Evolutionary conservation across 2,888 invertebrate genomes (phyloP).

Genomic region (Drosophila setosimentum): DNA sequence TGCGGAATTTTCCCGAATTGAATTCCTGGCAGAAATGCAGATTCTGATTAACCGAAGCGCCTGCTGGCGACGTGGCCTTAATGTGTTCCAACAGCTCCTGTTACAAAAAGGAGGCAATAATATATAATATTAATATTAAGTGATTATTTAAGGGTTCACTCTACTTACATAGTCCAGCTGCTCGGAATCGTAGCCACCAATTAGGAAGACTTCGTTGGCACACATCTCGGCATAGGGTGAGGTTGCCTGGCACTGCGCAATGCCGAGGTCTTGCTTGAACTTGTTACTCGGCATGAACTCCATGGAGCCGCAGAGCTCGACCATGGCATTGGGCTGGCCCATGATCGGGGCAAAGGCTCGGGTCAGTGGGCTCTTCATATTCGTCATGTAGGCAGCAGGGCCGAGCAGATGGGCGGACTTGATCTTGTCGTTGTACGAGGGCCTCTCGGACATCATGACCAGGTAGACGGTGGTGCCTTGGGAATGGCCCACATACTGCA

Average conservation of each 20-base stretch:
- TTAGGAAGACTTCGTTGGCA: conserved; percentile 88
- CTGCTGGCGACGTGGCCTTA: conserved; percentile 83
- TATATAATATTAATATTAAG: too few relatives aligned
- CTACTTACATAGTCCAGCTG: conserved; percentile 85
- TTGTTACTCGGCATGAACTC: conserved; percentile 77
- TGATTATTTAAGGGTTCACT: not conserved
- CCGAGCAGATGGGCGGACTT: conserved; percentile 85
- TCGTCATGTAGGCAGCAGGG: conserved; percentile 86
- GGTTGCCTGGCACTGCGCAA: conserved; percentile 84
- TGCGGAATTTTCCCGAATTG: conserved; percentile 81
- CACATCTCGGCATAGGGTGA: conserved; percentile 86
- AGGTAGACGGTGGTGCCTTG: conserved; percentile 94
- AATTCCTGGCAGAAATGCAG: conserved; percentile 83
- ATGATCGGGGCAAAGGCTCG: conserved; percentile 71
- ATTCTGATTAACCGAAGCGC: conserved; percentile 83
- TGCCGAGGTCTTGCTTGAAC: conserved; percentile 84
- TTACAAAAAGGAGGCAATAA: not conserved
- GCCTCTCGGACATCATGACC: conserved; percentile 84
- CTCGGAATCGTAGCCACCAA: conserved; percentile 85
- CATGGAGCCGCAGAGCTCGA: conserved; percentile 75
- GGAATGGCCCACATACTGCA: conserved; percentile 93
- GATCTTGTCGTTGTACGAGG: conserved; percentile 68
- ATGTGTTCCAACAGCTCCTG: conserved; percentile 75
- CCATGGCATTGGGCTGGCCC: conserved; percentile 76
- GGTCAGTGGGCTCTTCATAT: conserved; percentile 84